Evolutionary conservation across 2,888 invertebrate species (phyloP).

Genomic region (Lasioglossum oenotherae): DNA sequence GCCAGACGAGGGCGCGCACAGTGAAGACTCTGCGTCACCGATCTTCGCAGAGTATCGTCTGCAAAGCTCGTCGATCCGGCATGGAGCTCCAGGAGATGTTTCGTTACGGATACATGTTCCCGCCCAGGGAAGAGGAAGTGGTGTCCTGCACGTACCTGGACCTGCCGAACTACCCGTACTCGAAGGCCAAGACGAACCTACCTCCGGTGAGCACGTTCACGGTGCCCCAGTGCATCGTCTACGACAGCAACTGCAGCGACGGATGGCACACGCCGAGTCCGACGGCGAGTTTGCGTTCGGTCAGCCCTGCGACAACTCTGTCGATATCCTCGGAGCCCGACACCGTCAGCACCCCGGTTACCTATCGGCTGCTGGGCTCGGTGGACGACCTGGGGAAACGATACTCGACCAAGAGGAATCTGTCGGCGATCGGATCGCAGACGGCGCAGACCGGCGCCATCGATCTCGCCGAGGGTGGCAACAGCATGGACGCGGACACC

Average conservation of each 20-base stretch:
- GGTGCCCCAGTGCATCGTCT: conserved; percentile 67
- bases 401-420: conserved; percentile 40
- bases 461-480: conserved; percentile 59
- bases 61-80: neutral
- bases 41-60: neutral
- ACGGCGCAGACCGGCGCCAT: conserved; percentile 38
- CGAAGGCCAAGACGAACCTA: conserved; percentile 76
- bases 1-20: neutral
- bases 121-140: conserved; percentile 78
- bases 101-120: conserved; percentile 82
- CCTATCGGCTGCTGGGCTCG: conserved; percentile 55
- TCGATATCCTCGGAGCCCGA: conserved; percentile 79
- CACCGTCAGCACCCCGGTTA: conserved; percentile 52
- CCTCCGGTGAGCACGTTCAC: conserved; percentile 76
- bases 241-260: conserved; percentile 79
- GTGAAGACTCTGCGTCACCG: neutral
- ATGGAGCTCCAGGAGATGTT: conserved; percentile 83
- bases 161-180: conserved; percentile 76
- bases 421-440: conserved; percentile 16
- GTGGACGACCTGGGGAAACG: conserved; percentile 47
- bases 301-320: conserved; percentile 79
- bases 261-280: conserved; percentile 83
- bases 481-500: conserved; percentile 57
- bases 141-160: conserved; percentile 78
- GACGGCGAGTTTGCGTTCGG: conserved; percentile 79